Evolutionary conservation across 64 coral and sea anemone genomes (phyloP).

Genomic region (Stichodactyla helianthus): DNA sequence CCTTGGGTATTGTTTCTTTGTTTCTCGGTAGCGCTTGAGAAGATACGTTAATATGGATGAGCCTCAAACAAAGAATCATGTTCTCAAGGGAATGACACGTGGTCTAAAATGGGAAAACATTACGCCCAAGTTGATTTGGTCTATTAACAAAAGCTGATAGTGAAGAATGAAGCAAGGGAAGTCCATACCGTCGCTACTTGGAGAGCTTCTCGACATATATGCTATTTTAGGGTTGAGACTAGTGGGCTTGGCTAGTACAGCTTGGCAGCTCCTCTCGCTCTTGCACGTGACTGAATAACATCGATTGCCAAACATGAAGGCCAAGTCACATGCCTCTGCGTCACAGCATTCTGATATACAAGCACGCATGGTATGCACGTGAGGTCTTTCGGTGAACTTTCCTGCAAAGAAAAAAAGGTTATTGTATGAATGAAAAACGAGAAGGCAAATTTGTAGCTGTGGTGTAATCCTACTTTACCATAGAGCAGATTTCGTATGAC

Average conservation of each 20-base stretch:
- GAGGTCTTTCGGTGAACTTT: conserved; percentile 61
- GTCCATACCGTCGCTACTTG: conserved; percentile 20
- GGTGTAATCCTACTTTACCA: too few relatives aligned
- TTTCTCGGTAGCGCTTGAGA: too few relatives aligned
- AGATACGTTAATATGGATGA: too few relatives aligned
- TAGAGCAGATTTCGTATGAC: too few relatives aligned
- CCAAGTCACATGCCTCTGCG: conserved; percentile 79
- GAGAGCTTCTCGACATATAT: conserved; percentile 60
- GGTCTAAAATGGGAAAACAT: too few relatives aligned
- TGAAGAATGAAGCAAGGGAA: background rate
- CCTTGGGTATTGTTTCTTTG: too few relatives aligned
- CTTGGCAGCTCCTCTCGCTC: conserved; percentile 85
- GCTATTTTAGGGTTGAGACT: conserved; percentile 64
- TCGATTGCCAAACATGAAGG: conserved; percentile 95
- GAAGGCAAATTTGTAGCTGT: too few relatives aligned
- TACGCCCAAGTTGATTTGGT: too few relatives aligned
- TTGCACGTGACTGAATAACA: conserved; percentile 92
- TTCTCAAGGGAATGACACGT: too few relatives aligned
- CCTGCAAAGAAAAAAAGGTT: conserved; percentile 33
- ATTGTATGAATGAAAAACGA: too few relatives aligned
- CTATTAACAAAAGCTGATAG: background rate
- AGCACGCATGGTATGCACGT: conserved; percentile 55
- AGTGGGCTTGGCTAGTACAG: conserved; percentile 81
- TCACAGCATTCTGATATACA: conserved; percentile 83
- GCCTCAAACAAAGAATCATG: too few relatives aligned